These are phyloP conservation scores for Cyprinodon brontotheroides DNA, from an alignment of 2,113 vertebrate species.

Conservation along the genomic window DNA sequence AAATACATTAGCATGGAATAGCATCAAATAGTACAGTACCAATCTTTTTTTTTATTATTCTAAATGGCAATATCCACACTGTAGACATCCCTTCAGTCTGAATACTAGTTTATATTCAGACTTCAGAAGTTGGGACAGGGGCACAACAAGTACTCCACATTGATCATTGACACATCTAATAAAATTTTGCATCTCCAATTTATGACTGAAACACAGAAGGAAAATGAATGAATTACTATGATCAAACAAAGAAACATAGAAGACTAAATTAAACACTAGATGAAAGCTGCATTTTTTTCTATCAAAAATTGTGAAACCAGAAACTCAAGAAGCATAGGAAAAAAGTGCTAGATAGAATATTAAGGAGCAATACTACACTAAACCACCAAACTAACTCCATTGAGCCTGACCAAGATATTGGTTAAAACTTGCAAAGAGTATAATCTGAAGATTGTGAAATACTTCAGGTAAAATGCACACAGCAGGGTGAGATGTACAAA, in stretches of 20 bases:
- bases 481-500: slow-evolving; percentile 35
- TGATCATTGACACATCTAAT: background rate
- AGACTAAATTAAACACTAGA: background rate
- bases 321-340: background rate
- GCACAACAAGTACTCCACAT: background rate
- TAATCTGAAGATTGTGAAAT: slow-evolving; percentile 24
- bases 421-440: slow-evolving; percentile 19
- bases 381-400: slow-evolving; percentile 10
- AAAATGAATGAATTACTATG: slow-evolving; percentile 11
- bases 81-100: too few relatives aligned
- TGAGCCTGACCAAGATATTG: slow-evolving; percentile 38
- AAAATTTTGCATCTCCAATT: slow-evolving; percentile 5
- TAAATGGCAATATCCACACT: too few relatives aligned
- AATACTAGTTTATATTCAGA: background rate
- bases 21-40: too few relatives aligned
- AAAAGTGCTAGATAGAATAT: slow-evolving; percentile 26
- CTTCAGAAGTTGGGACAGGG: background rate
- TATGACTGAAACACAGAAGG: slow-evolving; percentile 4
- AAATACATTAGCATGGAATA: too few relatives aligned
- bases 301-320: background rate
- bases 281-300: background rate
- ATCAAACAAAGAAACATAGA: slow-evolving; percentile 10
- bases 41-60: too few relatives aligned
- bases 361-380: background rate
- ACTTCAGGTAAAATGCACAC: slow-evolving; percentile 51